Evolutionary conservation across 1,140 invertebrate genomes (phyloP).

Genomic region (Drosophila baimaii): DNA sequence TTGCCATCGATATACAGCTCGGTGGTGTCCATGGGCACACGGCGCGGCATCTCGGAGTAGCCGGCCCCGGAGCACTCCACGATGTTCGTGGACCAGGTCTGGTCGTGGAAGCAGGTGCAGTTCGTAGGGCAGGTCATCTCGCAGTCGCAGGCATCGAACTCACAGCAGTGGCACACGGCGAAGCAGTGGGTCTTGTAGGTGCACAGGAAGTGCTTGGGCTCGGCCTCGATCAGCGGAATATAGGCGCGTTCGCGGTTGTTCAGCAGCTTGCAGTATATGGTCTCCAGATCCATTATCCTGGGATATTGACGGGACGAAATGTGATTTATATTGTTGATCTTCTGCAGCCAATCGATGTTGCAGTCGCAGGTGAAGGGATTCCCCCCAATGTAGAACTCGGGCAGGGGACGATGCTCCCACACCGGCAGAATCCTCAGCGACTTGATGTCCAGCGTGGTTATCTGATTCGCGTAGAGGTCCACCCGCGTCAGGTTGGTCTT

Average conservation of each 20-base stretch:
- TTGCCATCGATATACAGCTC: slow-evolving; percentile 97
- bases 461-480: slow-evolving; percentile 93
- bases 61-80: slow-evolving; percentile 94
- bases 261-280: slow-evolving; percentile 94
- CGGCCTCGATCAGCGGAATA: slow-evolving; percentile 92
- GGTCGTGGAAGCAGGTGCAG: slow-evolving; percentile 97
- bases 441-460: slow-evolving; percentile 92
- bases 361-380: slow-evolving; percentile 95
- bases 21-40: slow-evolving; percentile 97
- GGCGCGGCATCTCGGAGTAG: slow-evolving; percentile 92
- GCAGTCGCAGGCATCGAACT: slow-evolving; percentile 97
- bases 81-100: slow-evolving; percentile 96
- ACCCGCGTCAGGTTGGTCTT: slow-evolving; percentile 93
- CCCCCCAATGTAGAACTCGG: slow-evolving; percentile 94
- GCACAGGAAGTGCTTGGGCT: slow-evolving; percentile 95
- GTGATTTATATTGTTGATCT: slow-evolving; percentile 88
- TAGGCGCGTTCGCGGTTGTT: slow-evolving; percentile 92
- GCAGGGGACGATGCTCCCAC: slow-evolving; percentile 88
- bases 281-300: slow-evolving; percentile 94
- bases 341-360: slow-evolving; percentile 94
- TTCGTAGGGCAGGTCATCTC: slow-evolving; percentile 97
- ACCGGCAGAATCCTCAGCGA: slow-evolving; percentile 90
- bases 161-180: slow-evolving; percentile 96
- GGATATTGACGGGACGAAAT: slow-evolving; percentile 92
- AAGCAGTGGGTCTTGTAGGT: slow-evolving; percentile 97